Base-by-base conservation (phyloP, 2,888 invertebrate genomes). In the Ophion slaviceki region DNA sequence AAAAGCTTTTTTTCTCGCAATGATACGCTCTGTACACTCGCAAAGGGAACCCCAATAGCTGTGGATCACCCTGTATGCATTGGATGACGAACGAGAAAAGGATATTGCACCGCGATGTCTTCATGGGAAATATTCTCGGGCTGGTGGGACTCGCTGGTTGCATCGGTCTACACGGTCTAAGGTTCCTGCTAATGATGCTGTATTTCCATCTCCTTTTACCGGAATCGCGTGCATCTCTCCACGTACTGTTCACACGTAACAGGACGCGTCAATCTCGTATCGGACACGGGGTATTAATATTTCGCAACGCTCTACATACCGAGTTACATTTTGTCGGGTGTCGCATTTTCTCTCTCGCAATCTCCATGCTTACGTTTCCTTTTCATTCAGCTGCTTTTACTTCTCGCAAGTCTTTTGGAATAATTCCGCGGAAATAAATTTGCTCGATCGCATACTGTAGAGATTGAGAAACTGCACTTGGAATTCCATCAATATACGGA, bases 121-220 rank as follows among this genome's bases (percentile, higher is more conserved):
- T 85, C 81, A 75, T 45, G 78, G 68, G 79, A 64, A 66, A 28
- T 53, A 53, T 32, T 70, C 75, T 77, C 40, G 24, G n/a, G 72
- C 67, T 85, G 66, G 61, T 68, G 84, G 68, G 84, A 85, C 36
- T 68, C 32, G 68, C 45, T 68, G 20, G 8, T 40, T 11, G 32
- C 47, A 24, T 10, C 53, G 64, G 85, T 75, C 67, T 81, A 78
- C 85, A 85, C 81, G 78, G 75, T 85, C 77, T 85, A 78, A 74
- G 62, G 61, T 85, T 85, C 64, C 47, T 47, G 59, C 45, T 36
- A 36, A 72, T 68, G 61, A 70, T 62, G 68, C 53, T 75, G 17
- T 71, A 67, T 78, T 76, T 68, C 45, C 2, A 78, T 78, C 68
- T 61, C 68, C 40, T 47, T 61, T 70, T 53, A 53, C 53, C 53